Evolutionary conservation across 2,797 vertebrate species (phyloP), one percentile per base, ranked within the genome.

Genomic region (Pipistrellus kuhlii): DNA sequence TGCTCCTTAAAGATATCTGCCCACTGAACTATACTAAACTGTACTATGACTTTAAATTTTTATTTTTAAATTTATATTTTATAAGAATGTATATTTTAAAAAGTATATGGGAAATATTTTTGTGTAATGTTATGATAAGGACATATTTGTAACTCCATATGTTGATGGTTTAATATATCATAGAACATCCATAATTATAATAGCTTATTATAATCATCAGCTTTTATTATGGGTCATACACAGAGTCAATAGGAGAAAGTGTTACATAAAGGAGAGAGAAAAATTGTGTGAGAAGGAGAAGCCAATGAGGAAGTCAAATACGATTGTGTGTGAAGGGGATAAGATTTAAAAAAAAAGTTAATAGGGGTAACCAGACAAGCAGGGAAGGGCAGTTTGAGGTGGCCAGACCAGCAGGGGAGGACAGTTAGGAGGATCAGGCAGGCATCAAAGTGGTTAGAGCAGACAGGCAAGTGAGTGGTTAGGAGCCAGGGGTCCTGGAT

Each of bases 31-130:
- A 23, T 62, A 69, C 59, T 91, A 71, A 90, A 51, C 2, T 64
- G 8, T 51, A 80, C 59, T 87, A 3, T 64, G 18, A 84, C 41
- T 73, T 38, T 77, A 85, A 80, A 69, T 80, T 27, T 62, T 69
- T 89, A 48, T 76, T 85, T 77, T 95, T 35, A 15, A 83, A 30
- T 30, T 8, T 64, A 5, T 1, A 35, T 69, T 91, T 94, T 62
- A 48, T 82, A 83, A 90, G 68, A 8, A 90, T 87, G 15, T 86
- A n/a, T 86, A 75, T 84, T 89, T 92, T 44, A 71, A 59, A 59
- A 59, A 66, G 15, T 38, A 69, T 86, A 30, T 82, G 17, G 38
- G 75, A 88, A 88, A 76, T 59, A 84, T 88, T 77, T 55, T 68
- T 84, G 14, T 75, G 20, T 72, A 86, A 32, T 91, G 32, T 72